These are phyloP conservation scores for Phortica okadai DNA, from an alignment of 2,888 invertebrate genomes.

Conservation along the genomic window DNA sequence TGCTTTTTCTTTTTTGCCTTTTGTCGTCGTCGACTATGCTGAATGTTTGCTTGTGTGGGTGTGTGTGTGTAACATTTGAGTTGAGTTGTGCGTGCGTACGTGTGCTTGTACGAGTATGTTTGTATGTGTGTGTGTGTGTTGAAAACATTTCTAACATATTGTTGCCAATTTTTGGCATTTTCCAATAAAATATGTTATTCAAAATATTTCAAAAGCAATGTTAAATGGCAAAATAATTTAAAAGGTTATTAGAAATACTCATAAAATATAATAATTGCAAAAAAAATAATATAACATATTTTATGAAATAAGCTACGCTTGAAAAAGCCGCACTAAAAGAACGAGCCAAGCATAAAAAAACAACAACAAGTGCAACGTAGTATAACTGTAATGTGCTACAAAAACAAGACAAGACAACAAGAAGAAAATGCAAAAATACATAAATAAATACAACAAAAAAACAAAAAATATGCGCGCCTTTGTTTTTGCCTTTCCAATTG, in stretches of 20 bases:
- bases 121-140: slow-evolving; percentile 36
- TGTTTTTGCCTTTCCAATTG: neutral
- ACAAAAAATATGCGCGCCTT: neutral
- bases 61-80: neutral
- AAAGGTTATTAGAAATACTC: slow-evolving; percentile 35
- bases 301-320: slow-evolving; percentile 11
- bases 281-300: slow-evolving; percentile 11
- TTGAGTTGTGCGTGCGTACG: neutral
- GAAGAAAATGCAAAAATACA: no score
- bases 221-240: slow-evolving; percentile 21
- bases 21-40: slow-evolving; percentile 1
- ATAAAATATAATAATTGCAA: slow-evolving; percentile 33
- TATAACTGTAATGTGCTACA: neutral
- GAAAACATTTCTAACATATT: slow-evolving; percentile 60
- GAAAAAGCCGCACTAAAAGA: neutral
- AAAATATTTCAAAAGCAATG: slow-evolving; percentile 42
- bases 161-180: slow-evolving; percentile 55
- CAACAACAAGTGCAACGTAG: neutral
- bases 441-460: no score
- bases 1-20: neutral
- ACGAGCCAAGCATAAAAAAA: neutral
- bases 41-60: neutral
- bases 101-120: slow-evolving; percentile 14
- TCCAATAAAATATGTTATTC: slow-evolving; percentile 34
- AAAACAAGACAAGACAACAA: no score